Evolutionary conservation across 2,888 invertebrate species (phyloP).

Genomic region (Phalera bucephala): DNA sequence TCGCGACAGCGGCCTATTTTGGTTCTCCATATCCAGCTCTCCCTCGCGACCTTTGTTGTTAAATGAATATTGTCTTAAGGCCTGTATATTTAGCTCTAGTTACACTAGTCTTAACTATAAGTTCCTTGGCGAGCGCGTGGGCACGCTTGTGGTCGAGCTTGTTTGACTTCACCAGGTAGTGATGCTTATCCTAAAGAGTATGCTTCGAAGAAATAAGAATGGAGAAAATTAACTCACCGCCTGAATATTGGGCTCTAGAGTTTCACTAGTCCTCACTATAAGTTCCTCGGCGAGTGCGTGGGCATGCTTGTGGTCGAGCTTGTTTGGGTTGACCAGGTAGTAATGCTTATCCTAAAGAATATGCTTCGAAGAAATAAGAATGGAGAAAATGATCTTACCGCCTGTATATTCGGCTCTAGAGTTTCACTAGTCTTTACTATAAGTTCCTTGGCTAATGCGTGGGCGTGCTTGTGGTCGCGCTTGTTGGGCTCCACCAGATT

Average conservation of each 20-base stretch:
- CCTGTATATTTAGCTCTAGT: slow-evolving; percentile 97
- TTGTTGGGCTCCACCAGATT: slow-evolving; percentile 98
- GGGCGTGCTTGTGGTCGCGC: slow-evolving; percentile 94
- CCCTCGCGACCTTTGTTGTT: too few species aligned
- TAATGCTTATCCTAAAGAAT: too few species aligned
- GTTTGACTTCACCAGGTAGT: slow-evolving; percentile 96
- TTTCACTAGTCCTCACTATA: slow-evolving; percentile 94
- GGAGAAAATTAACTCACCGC: too few species aligned
- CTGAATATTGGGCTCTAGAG: slow-evolving; percentile 96
- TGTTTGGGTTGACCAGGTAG: slow-evolving; percentile 97
- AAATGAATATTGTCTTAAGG: too few species aligned
- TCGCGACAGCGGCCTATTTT: too few species aligned
- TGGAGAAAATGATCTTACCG: too few species aligned
- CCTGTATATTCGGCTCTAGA: slow-evolving; percentile 96
- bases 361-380: too few species aligned
- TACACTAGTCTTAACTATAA: slow-evolving; percentile 95
- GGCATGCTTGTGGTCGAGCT: slow-evolving; percentile 94
- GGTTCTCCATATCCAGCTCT: too few species aligned
- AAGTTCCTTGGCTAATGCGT: slow-evolving; percentile 94
- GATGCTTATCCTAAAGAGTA: too few species aligned
- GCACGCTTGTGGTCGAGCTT: slow-evolving; percentile 95
- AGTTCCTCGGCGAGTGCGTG: slow-evolving; percentile 96
- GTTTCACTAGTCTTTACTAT: slow-evolving; percentile 96
- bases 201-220: too few species aligned
- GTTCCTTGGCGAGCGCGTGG: slow-evolving; percentile 94